Evolutionary conservation across 2,888 invertebrate species (phyloP).

Genomic region (Leptinotarsa haldemani): DNA sequence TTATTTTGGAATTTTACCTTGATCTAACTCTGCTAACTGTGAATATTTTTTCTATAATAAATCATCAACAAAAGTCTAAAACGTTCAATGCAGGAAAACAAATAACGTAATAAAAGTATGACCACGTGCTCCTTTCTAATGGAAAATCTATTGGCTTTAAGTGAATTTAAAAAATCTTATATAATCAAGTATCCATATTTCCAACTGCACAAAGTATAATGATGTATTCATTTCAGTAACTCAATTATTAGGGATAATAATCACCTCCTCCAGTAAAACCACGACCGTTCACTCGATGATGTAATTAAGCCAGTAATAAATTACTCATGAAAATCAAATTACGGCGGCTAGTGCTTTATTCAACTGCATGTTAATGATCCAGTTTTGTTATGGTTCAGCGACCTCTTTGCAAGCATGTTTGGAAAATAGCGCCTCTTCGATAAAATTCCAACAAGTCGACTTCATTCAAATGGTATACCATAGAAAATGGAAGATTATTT

Average conservation of each 20-base stretch:
- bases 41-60: too few relatives aligned
- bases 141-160: too few relatives aligned
- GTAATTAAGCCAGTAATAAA: not conserved
- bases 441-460: not conserved
- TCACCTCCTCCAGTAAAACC: not conserved
- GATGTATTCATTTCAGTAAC: not conserved
- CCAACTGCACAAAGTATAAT: not conserved
- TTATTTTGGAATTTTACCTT: too few relatives aligned
- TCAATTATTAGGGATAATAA: not conserved
- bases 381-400: slow-evolving; percentile 1
- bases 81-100: too few relatives aligned
- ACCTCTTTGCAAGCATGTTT: slow-evolving; percentile 1
- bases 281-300: not conserved
- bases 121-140: too few relatives aligned
- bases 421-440: not conserved
- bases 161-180: too few relatives aligned
- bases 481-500: too few relatives aligned
- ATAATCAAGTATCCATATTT: not conserved
- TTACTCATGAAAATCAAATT: not conserved
- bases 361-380: not conserved
- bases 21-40: too few relatives aligned
- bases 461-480: not conserved
- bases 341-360: not conserved
- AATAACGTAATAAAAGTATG: too few relatives aligned
- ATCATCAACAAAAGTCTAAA: too few relatives aligned